These are phyloP conservation scores for Apteryx mantelli DNA, from an alignment of 2,113 vertebrate species.

Conservation along the genomic window DNA sequence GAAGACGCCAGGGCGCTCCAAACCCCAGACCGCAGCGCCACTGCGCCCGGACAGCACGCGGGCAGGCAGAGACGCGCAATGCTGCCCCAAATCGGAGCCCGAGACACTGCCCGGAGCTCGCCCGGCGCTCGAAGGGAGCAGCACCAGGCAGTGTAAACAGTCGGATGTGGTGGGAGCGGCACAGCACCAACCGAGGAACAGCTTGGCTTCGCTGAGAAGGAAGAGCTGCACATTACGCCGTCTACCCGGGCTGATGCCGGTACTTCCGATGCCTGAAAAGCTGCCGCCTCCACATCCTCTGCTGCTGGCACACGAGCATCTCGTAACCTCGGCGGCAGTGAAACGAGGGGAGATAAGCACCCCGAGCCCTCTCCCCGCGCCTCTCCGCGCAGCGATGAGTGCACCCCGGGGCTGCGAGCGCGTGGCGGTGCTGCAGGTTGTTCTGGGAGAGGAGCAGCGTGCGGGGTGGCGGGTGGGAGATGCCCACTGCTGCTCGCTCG, in stretches of 20 bases:
- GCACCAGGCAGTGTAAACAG: not conserved
- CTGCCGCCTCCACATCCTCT: constrained; percentile 70
- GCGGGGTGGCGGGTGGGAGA: rapidly evolving
- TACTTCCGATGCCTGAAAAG: constrained; percentile 71
- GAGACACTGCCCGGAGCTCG: not conserved
- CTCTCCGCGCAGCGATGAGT: rapidly evolving
- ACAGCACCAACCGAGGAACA: constrained; percentile 66
- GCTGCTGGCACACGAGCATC: constrained; percentile 39
- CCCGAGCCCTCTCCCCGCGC: not conserved
- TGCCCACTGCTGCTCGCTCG: not conserved
- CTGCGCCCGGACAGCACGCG: too few relatives aligned
- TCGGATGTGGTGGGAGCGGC: constrained; percentile 35
- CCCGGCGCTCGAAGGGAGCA: constrained; percentile 65
- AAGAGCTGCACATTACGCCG: constrained; percentile 66
- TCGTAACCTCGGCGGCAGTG: not conserved
- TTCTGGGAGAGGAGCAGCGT: not conserved
- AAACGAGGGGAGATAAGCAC: not conserved
- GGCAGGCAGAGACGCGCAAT: not conserved
- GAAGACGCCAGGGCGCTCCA: not conserved
- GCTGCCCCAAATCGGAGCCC: not conserved
- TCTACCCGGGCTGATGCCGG: constrained; percentile 72
- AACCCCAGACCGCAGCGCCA: too few relatives aligned
- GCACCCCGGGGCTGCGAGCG: not conserved
- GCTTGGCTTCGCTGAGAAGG: constrained; percentile 63
- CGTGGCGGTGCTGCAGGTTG: not conserved